These are phyloP conservation scores for Maniola jurtina DNA, from an alignment of 1,140 invertebrate species.

Conservation along the genomic window DNA sequence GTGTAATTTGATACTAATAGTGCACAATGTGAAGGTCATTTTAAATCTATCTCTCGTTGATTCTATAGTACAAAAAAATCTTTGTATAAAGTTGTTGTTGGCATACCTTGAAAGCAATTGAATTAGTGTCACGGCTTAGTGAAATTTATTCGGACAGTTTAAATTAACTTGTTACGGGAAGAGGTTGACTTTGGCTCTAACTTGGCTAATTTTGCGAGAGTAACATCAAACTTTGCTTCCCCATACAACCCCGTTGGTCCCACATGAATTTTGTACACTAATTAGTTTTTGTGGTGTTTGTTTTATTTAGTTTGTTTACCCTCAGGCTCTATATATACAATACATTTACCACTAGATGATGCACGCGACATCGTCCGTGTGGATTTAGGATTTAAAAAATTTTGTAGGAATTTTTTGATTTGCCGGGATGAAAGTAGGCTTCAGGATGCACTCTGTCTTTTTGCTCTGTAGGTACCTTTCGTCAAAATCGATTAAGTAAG, in stretches of 20 bases:
- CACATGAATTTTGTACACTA: constrained; percentile 74
- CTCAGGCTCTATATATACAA: background rate
- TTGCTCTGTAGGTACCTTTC: too few relatives aligned
- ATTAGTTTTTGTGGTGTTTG: constrained; percentile 35
- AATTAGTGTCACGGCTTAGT: constrained; percentile 72
- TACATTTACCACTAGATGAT: too few relatives aligned
- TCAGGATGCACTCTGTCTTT: too few relatives aligned
- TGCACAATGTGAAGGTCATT: too few relatives aligned
- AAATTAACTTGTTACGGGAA: constrained; percentile 73
- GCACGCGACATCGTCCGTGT: too few relatives aligned
- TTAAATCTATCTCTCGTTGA: too few relatives aligned
- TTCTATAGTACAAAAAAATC: too few relatives aligned
- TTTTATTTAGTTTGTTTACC: constrained; percentile 4
- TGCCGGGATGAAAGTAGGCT: too few relatives aligned
- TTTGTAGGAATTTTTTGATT: too few relatives aligned
- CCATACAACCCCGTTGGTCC: constrained; percentile 68
- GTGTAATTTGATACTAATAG: background rate
- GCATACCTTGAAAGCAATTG: constrained; percentile 67
- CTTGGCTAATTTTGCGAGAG: constrained; percentile 74
- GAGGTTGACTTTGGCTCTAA: constrained; percentile 70
- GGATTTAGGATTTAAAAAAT: too few relatives aligned
- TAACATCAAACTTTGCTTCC: constrained; percentile 74
- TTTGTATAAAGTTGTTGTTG: constrained; percentile 32
- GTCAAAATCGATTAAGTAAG: too few relatives aligned
- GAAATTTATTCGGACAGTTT: constrained; percentile 73